These are phyloP conservation scores for Aptenodytes patagonicus DNA, from an alignment of 2,113 vertebrate genomes.

Conservation along the genomic window DNA sequence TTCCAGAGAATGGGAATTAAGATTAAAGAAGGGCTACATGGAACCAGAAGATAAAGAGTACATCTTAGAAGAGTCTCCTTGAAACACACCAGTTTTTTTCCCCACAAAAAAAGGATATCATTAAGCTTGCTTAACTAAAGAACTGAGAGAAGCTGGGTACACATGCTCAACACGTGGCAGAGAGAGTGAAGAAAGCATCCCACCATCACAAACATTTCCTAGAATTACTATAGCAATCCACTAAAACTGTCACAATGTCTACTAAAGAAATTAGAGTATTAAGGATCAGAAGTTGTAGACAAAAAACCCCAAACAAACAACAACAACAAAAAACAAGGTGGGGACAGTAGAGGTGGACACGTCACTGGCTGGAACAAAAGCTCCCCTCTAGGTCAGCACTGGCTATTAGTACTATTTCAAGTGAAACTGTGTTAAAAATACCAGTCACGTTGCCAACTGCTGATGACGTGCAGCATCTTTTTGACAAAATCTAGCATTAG, in stretches of 20 bases:
- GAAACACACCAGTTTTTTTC: neutral
- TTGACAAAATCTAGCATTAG: neutral
- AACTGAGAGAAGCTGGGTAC: neutral
- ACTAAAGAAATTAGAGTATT: neutral
- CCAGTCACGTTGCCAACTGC: neutral
- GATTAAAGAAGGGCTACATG: neutral
- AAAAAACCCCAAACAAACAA: neutral
- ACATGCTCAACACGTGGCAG: neutral
- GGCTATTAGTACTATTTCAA: neutral
- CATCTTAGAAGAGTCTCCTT: neutral
- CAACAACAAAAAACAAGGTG: neutral
- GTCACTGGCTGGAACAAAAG: neutral
- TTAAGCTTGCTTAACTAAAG: neutral
- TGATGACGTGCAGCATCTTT: neutral
- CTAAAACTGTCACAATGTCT: neutral
- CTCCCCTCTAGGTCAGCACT: neutral
- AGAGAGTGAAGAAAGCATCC: neutral
- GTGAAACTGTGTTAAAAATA: neutral
- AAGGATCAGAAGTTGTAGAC: neutral
- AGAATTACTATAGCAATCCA: neutral
- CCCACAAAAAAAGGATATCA: neutral
- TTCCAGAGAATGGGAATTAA: neutral
- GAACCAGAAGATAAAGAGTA: neutral
- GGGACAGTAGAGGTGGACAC: neutral
- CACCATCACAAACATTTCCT: neutral